Evolutionary conservation across 2,888 invertebrate genomes (phyloP), one percentile per base, ranked within the genome.

Genomic region (Andrena dorsata): DNA sequence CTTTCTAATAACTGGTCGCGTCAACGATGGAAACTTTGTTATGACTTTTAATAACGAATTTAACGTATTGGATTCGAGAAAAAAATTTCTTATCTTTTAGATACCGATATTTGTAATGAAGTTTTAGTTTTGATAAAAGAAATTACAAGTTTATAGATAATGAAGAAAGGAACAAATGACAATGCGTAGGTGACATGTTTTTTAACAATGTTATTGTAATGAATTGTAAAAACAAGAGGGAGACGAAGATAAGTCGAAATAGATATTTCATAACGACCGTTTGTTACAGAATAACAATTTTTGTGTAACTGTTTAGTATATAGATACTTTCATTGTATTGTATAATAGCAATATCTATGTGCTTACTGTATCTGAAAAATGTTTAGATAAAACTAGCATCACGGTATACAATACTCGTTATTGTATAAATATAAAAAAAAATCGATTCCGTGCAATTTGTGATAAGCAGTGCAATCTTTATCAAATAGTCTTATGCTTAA

Each of bases 301-400:
- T 91, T 90, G 90, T 86, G 88, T 92, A 92, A 93, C 84, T 89
- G 88, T 91, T 91, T 90, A 87, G 85, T 88, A 91, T 89, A 86
- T 91, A 92, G 89, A 86, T 83, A 90, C 84, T 90, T 91, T 88
- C 89, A 89, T 91, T 91, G 90, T 91, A 92, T 90, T 92, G 91
- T 92, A 92, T 90, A 90, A 91, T 92, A 92, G 90, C 88, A 89
- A 91, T 92, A 91, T 91, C 87, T 89, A 91, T 90, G 92, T 93
- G 93, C 93, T 93, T 93, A 92, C 90, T 93, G 91, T 93, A 93
- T 91, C 92, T 90, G 90, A 89, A 91, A 91, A 90, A 87, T 91
- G 89, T 92, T 90, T 91, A 88, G 84, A 86, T 84, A 84, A 84
- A 85, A 88, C 71, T 86, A 86, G 88, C 79, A 90, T 89, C 86